Conservation (phyloP, 2,888 invertebrate genomes). For the Archaeoteleia sp. region DNA sequence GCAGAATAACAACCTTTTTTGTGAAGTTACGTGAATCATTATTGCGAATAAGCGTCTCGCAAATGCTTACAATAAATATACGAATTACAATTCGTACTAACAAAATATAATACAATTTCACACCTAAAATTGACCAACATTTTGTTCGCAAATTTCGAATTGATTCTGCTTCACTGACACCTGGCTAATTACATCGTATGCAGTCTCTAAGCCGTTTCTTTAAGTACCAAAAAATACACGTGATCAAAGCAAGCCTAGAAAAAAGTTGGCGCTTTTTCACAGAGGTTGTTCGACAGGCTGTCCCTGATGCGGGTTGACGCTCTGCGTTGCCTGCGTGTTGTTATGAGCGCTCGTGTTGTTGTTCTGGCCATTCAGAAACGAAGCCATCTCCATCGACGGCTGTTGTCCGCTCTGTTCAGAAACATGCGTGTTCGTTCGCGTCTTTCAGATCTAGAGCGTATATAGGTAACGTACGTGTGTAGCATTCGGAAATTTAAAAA, state of each 20-base stretch:
- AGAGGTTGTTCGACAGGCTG: conserved; percentile 67
- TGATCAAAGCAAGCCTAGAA: conserved; percentile 9
- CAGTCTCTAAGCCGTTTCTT: conserved; percentile 10
- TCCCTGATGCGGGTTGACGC: conserved; percentile 60
- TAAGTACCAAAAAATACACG: conserved; percentile 9
- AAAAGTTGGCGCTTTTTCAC: conserved; percentile 51
- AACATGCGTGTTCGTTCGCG: conserved; percentile 75
- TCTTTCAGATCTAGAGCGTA: conserved; percentile 74
- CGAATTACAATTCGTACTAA: no score
- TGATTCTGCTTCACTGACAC: no score
- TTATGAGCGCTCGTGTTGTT: conserved; percentile 71
- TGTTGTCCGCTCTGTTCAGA: conserved; percentile 75
- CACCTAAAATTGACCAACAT: background rate
- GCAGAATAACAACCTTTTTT: no score
- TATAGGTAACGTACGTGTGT: conserved; percentile 72
- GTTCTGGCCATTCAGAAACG: conserved; percentile 74
- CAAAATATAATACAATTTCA: no score
- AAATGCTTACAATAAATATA: no score
- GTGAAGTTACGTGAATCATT: no score
- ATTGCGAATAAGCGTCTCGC: no score
- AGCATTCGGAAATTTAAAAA: conserved; percentile 59
- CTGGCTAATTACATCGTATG: background rate
- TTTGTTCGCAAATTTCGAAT: no score
- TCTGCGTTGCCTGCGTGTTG: conserved; percentile 62
- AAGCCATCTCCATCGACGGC: conserved; percentile 74